A percentile compares a stretch with the other conserved stretches of the same genome.
These are phyloP conservation scores for Entomyzon cyanotis DNA, from an alignment of 2,113 vertebrate genomes.

Conservation along the genomic window DNA sequence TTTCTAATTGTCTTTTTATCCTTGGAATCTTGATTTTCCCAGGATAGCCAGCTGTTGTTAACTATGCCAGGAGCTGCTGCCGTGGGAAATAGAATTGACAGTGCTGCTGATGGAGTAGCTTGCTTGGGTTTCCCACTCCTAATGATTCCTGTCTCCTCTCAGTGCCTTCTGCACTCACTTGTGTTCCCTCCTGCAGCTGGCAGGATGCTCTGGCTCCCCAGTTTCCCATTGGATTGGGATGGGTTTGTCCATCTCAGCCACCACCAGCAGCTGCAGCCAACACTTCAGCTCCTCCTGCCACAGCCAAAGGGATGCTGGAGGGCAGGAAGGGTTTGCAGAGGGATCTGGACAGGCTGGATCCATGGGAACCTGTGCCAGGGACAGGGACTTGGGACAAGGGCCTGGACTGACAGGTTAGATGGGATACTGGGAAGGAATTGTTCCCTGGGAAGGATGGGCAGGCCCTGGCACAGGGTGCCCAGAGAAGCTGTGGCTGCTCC, in stretches of 20 bases:
- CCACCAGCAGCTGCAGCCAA: neutral
- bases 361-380: neutral
- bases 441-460: neutral
- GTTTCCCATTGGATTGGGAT: neutral
- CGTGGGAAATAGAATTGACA: rapidly evolving
- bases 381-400: neutral
- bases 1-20: neutral
- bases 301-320: neutral
- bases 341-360: neutral
- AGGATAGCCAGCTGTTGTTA: neutral
- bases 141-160: neutral
- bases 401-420: neutral
- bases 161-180: neutral
- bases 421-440: neutral
- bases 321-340: neutral
- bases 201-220: neutral
- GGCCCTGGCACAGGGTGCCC: neutral
- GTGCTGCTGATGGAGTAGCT: neutral
- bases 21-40: neutral
- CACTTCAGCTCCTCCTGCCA: neutral
- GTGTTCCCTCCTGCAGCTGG: neutral
- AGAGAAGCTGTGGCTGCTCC: neutral
- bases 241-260: neutral
- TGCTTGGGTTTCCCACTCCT: neutral
- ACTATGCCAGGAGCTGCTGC: neutral